Conservation (phyloP, 2,888 invertebrate species). For the Stenurella melanura region DNA sequence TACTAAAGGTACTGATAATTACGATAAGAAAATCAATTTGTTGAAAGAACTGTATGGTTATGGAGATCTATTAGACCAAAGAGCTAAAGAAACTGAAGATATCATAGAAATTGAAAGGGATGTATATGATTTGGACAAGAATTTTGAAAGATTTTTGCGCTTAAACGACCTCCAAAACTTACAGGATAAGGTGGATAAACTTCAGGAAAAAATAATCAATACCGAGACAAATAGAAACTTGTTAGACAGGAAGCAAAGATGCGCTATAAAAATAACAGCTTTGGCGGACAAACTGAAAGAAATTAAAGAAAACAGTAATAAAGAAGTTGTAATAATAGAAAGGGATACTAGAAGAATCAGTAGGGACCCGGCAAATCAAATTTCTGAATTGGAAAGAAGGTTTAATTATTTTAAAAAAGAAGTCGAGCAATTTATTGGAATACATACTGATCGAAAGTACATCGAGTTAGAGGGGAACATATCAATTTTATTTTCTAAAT, state of each 20-base stretch:
- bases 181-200: constrained; percentile 22
- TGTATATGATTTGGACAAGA: constrained; percentile 48
- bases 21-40: constrained; percentile 54
- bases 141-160: constrained; percentile 41
- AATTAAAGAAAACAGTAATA: constrained; percentile 10
- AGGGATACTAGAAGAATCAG: not conserved
- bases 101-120: constrained; percentile 55
- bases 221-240: constrained; percentile 47
- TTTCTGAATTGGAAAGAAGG: constrained; percentile 13
- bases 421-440: constrained; percentile 33
- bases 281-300: constrained; percentile 44
- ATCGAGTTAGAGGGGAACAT: constrained; percentile 34
- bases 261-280: constrained; percentile 45
- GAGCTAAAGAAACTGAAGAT: constrained; percentile 55
- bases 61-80: constrained; percentile 55
- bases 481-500: constrained; percentile 5
- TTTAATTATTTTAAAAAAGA: constrained; percentile 20
- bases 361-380: not conserved
- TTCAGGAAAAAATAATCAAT: constrained; percentile 33
- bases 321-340: not conserved
- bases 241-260: constrained; percentile 48
- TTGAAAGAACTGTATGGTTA: constrained; percentile 56
- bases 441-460: constrained; percentile 29
- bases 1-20: constrained; percentile 48
- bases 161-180: constrained; percentile 42